Percentiles rank a stretch among this genome's conserved stretches.
These are phyloP conservation scores for Tinea semifulvella DNA, from an alignment of 2,888 invertebrate genomes.

Conservation along the genomic window DNA sequence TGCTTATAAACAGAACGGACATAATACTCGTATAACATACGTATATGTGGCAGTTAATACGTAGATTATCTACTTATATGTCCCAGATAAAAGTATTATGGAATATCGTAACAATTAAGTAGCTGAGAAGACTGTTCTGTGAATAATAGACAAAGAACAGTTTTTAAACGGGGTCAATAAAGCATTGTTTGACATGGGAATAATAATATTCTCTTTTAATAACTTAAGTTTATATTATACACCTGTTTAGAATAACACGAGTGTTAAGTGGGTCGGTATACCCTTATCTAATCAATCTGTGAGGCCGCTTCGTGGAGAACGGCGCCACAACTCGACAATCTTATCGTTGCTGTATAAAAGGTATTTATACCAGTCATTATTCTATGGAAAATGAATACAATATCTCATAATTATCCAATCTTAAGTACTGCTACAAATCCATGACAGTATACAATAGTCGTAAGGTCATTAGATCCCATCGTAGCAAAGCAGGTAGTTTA, in stretches of 20 bases:
- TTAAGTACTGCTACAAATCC: too few species aligned
- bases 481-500: too few species aligned
- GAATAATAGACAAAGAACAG: neutral
- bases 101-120: too few species aligned
- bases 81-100: neutral
- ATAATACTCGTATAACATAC: too few species aligned
- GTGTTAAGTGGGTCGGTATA: slow-evolving; percentile 12
- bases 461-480: too few species aligned
- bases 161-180: too few species aligned
- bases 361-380: slow-evolving; percentile 1
- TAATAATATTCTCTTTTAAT: too few species aligned
- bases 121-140: too few species aligned
- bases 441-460: too few species aligned
- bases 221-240: slow-evolving; percentile 5
- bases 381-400: neutral
- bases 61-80: neutral
- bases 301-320: slow-evolving; percentile 10
- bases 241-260: slow-evolving; percentile 10
- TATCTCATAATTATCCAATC: too few species aligned
- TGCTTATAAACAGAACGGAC: too few species aligned
- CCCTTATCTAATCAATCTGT: slow-evolving; percentile 12
- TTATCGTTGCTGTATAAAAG: slow-evolving; percentile 8
- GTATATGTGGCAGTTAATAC: neutral
- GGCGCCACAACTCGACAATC: slow-evolving; percentile 13
- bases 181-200: too few species aligned